Percentiles rank a stretch among this genome's conserved stretches.
phyloP scores from a whole-genome alignment of 92 coral and sea anemone species.

The Zoanthus sociatus region DNA sequence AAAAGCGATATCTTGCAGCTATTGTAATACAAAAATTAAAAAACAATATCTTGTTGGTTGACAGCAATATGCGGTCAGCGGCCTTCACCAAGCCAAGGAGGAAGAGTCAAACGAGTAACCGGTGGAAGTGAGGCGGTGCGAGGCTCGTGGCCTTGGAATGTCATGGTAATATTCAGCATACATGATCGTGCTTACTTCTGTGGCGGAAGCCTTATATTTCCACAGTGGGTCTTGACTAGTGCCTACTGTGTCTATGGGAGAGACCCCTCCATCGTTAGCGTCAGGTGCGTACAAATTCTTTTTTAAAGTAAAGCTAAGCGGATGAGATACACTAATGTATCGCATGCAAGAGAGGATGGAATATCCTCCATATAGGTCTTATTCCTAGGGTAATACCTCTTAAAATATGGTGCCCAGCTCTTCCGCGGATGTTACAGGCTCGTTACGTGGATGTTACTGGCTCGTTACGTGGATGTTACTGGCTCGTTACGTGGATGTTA shows the following conservation, averaged over 20 bases:
- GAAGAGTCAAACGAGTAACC: constrained; percentile 40
- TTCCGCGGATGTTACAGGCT: no score
- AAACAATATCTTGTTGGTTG: background rate
- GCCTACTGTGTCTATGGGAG: constrained; percentile 79
- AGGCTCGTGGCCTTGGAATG: constrained; percentile 86
- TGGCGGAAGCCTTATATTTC: constrained; percentile 70
- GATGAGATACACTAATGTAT: no score
- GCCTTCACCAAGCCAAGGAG: constrained; percentile 46
- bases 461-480: no score
- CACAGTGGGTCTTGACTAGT: constrained; percentile 80
- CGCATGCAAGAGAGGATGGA: no score
- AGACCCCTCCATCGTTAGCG: constrained; percentile 54
- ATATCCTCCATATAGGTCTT: no score
- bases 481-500: no score
- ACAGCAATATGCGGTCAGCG: constrained; percentile 77
- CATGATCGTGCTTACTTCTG: constrained; percentile 63
- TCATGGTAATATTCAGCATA: constrained; percentile 58
- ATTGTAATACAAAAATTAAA: background rate
- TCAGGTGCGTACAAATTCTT: constrained; percentile 54
- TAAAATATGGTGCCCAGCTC: no score
- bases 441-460: no score
- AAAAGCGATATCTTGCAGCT: no score
- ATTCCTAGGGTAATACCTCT: no score
- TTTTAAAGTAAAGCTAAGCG: no score
- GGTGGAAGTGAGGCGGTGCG: constrained; percentile 65